A percentile compares a stretch with the other conserved stretches of the same genome.
Evolutionary conservation across 2,113 vertebrate genomes (phyloP).

Genomic region (Zosterops lateralis): DNA sequence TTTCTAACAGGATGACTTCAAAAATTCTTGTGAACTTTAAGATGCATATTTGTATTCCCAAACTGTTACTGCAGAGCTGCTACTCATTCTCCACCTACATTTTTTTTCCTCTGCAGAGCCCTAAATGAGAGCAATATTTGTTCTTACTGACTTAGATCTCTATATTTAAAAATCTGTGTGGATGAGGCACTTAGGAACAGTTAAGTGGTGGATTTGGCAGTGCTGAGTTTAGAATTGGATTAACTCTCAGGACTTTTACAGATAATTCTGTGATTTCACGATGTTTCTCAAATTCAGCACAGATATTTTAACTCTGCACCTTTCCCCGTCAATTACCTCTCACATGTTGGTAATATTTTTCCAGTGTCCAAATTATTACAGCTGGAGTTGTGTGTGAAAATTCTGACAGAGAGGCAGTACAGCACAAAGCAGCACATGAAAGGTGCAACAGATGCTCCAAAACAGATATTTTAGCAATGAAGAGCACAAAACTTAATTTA

Average conservation of each 20-base stretch:
- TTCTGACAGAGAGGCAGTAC: not conserved
- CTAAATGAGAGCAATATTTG: not conserved
- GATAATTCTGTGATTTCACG: not conserved
- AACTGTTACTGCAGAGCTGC: not conserved
- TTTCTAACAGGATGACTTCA: not conserved
- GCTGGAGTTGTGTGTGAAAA: accelerated
- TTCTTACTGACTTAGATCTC: not conserved
- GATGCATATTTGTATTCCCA: not conserved
- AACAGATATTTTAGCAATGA: not conserved
- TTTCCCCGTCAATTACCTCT: not conserved
- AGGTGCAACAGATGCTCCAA: not conserved
- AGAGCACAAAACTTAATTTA: not conserved
- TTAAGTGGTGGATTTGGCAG: not conserved
- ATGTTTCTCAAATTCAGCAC: not conserved
- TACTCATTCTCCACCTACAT: not conserved
- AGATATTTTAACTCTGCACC: not conserved
- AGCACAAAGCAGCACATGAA: not conserved
- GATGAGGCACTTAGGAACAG: not conserved
- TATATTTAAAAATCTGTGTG: not conserved
- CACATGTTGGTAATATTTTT: not conserved
- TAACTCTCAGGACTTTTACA: not conserved
- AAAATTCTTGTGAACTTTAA: not conserved
- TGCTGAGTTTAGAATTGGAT: not conserved
- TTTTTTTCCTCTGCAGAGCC: not conserved
- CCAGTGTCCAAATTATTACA: not conserved